Base-by-base conservation (phyloP, 2,113 vertebrate species). In the Campylomormyrus tamandua region DNA sequence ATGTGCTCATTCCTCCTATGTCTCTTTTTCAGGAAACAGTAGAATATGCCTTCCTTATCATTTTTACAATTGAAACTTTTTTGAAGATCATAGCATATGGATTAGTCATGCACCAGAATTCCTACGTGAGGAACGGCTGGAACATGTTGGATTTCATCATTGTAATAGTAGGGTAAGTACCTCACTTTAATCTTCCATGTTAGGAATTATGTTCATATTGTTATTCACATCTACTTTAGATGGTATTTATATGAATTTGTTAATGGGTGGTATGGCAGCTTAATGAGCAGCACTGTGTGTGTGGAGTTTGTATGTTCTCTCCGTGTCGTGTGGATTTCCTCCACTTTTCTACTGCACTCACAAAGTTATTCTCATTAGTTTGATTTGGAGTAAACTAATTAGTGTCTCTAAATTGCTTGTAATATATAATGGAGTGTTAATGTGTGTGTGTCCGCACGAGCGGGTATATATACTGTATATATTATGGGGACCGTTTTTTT, bases 31-130 rank as follows among this genome's bases (percentile, higher is more conserved):
- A 99, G 98, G 98, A 99, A 98, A 99, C 98, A 96, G 98, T 99
- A 94, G 98, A 99, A 97, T 99, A 99, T 98, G 98, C 98, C 97
- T 99, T 99, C 97, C 98, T 99, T 95, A 98, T 99, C 95, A 98
- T 99, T 97, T 99, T 99, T 97, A 99, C 98, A 93, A 97, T 99
- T 91, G 98, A 99, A 96, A 99, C 98, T 91, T 99, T 98, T 97
- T 97, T 99, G 96, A 99, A 99, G 97, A 99, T 99, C 94, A 98
- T 99, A 90, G 98, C 98, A 2, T 99, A 99, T 91, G 98, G 98
- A 97, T 95, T 99, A 96, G 97, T 99, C 95, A 97, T 99, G 95
- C 98, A 99, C 93, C 98, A 98, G 95, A 99, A 98, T 83, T 98
- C 98, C 0, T 99, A 99, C 24, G 98, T 99, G 95, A 97, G 98